Percentiles rank a stretch among this genome's conserved stretches.
Conservation (phyloP, 2,888 invertebrate species). For the Drosophila setosimentum region DNA sequence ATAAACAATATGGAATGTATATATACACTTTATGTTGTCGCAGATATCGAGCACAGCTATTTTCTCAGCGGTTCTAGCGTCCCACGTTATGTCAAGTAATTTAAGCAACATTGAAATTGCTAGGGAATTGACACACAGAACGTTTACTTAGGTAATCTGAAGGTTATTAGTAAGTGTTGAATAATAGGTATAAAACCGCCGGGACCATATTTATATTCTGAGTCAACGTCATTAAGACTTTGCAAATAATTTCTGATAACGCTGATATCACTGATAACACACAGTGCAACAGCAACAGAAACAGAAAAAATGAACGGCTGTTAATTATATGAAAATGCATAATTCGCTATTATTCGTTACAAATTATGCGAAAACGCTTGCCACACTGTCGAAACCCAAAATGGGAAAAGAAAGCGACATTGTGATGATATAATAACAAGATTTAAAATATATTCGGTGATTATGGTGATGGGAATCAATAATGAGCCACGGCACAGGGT, state of each 20-base stretch:
- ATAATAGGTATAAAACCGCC: conserved; percentile 9
- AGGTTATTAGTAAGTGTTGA: conserved; percentile 17
- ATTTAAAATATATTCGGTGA: conserved; percentile 52
- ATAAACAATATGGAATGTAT: neutral
- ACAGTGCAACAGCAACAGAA: conserved; percentile 5
- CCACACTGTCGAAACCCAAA: conserved; percentile 2
- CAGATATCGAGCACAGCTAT: neutral
- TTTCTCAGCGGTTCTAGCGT: neutral
- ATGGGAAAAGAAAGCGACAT: conserved; percentile 65
- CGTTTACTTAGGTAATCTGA: conserved; percentile 17
- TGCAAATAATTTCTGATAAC: conserved; percentile 36
- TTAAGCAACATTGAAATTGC: conserved; percentile 22
- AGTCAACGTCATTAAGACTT: conserved; percentile 58
- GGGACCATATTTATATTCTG: conserved; percentile 22
- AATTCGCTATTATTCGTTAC: conserved; percentile 38
- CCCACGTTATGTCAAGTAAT: neutral
- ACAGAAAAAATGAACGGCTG: conserved; percentile 37
- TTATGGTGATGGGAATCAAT: conserved; percentile 60
- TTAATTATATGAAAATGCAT: conserved; percentile 69
- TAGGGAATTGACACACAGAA: conserved; percentile 1
- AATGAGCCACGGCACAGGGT: conserved; percentile 38
- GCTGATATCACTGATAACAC: conserved; percentile 69
- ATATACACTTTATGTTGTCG: neutral
- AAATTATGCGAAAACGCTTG: conserved; percentile 41
- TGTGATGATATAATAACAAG: conserved; percentile 70